These are phyloP conservation scores for Pissodes strobi DNA, from an alignment of 1,140 invertebrate genomes.

Conservation along the genomic window DNA sequence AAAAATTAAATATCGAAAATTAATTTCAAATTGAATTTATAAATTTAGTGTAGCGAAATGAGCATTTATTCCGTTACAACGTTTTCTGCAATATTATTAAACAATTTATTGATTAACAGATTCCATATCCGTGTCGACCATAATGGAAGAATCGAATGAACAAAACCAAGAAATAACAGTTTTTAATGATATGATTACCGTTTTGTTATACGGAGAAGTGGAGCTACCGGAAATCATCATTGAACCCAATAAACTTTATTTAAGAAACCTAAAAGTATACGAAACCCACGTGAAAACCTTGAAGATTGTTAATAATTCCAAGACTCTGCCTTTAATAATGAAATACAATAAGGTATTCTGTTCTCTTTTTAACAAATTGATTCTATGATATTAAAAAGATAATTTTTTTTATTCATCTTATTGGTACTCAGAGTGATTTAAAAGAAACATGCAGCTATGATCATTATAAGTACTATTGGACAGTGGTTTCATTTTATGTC, in stretches of 20 bases:
- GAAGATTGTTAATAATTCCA: conserved; percentile 37
- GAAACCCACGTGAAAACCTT: conserved; percentile 28
- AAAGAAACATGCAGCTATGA: no score
- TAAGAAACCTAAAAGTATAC: conserved; percentile 30
- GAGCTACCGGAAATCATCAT: conserved; percentile 37
- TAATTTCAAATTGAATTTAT: no score
- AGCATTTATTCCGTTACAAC: no score
- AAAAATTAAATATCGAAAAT: no score
- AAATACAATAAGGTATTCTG: conserved; percentile 40
- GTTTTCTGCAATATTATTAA: no score
- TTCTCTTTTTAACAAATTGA: no score
- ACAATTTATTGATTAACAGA: conserved; percentile 5
- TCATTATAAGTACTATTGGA: no score
- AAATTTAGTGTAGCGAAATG: no score
- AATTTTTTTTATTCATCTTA: no score
- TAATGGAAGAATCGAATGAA: not conserved
- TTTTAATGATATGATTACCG: conserved; percentile 8
- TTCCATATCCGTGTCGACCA: not conserved
- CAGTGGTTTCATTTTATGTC: no score
- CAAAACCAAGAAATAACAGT: not conserved
- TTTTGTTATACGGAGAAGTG: conserved; percentile 41
- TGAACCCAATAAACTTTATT: conserved; percentile 28
- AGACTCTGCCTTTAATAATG: conserved; percentile 31
- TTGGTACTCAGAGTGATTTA: no score
- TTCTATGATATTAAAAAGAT: no score